Conservation (phyloP, 2,797 vertebrate genomes). For the Hyperoplus lanceolatus region DNA sequence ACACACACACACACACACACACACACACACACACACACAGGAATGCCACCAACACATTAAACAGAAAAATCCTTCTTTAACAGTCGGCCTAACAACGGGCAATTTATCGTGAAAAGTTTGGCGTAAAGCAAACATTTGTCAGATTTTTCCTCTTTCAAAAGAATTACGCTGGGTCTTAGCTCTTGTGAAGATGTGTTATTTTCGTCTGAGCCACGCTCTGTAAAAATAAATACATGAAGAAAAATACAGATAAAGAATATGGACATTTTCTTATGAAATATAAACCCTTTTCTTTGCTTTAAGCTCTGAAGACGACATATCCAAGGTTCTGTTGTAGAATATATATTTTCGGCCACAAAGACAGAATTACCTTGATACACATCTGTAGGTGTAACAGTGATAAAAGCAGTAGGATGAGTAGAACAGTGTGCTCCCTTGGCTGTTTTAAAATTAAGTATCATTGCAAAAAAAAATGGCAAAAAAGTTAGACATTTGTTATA, state of each 20-base stretch:
- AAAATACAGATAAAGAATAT: not conserved
- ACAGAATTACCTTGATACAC: constrained; percentile 5
- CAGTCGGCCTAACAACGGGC: not conserved
- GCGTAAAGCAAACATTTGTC: constrained; percentile 21
- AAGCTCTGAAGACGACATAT: not conserved
- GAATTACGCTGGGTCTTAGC: not conserved
- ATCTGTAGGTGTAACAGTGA: not conserved
- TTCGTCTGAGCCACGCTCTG: not conserved
- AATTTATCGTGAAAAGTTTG: constrained; percentile 31
- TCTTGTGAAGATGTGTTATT: constrained; percentile 11
- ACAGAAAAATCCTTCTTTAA: constrained; percentile 19
- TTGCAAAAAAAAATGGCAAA: not conserved
- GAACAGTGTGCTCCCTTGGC: constrained; percentile 2
- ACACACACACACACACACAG: constrained; percentile 6
- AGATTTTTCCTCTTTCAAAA: constrained; percentile 27
- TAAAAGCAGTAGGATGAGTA: not conserved
- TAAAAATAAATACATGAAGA: not conserved
- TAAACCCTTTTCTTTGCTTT: not conserved
- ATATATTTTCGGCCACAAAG: not conserved
- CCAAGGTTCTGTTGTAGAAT: not conserved
- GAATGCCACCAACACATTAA: not conserved
- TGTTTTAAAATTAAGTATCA: too few relatives aligned
- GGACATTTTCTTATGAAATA: not conserved
- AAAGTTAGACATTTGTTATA: not conserved
- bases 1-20: not conserved